Base-by-base conservation (phyloP, 2,113 vertebrate species). In the Seriola aureovittata region DNA sequence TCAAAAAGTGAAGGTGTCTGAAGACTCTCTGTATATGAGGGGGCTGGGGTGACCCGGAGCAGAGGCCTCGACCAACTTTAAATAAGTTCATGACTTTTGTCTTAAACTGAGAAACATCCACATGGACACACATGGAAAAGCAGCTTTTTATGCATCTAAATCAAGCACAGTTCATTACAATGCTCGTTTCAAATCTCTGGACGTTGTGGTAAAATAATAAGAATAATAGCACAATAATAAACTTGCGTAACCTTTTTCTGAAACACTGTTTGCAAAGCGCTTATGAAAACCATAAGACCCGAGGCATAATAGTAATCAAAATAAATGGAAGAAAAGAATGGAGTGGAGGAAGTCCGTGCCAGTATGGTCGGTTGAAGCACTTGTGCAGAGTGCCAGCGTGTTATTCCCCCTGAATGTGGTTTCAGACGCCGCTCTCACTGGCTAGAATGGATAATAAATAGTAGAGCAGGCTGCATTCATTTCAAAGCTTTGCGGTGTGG, bases 401-500 rank as follows among this genome's bases (percentile, higher is more conserved):
- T 85, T 85, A 54, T 23, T 4, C 82, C 78, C 29, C 40, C 60
- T 0, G 14, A 72, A 10, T 86, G 86, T 73, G 86, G 88, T 86
- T 81, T 78, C 29, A 87, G 80, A 81, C 0, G 3, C 64, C 17
- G 82, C 75, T 82, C 86, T 81, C 74, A 23, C 59, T 40, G 77
- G 75, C 77, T 84, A 48, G 29, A 75, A 80, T 50, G 50, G 85
- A 85, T 88, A 88, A 89, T 89, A 89, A 91, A 89, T 86, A 80
- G 60, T 62, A 40, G 63, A 67, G 81, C 57, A 66, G 73, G 13
- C 78, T 76, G 84, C 82, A 76, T 78, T 81, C 68, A 40, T 84
- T 85, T 90, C 84, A 78, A 84, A 87, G 77, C 86, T 71, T 19
- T 86, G 72, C 21, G 69, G 82, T 1, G 29, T 36, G 74, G 73